Evolutionary conservation across 1,140 invertebrate genomes (phyloP).

Genomic region (Andricus grossulariae): DNA sequence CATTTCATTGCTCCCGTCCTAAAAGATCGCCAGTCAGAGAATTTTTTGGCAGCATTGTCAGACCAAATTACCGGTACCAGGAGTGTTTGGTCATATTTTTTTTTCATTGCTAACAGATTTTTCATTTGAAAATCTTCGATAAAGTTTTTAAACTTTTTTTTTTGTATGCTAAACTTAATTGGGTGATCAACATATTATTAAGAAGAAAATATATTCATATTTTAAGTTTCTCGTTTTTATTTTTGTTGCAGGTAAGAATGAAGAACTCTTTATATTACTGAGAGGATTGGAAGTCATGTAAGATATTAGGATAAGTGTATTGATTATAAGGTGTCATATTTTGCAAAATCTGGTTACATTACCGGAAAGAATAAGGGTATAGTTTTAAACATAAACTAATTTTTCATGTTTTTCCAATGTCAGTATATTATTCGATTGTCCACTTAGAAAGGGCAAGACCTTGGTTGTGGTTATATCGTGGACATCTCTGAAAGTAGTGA

Average conservation of each 20-base stretch:
- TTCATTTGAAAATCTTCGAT: too few species aligned
- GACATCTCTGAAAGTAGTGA: slow-evolving; percentile 35
- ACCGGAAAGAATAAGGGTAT: too few species aligned
- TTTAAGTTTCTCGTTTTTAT: slow-evolving; percentile 45
- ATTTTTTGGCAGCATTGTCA: not conserved
- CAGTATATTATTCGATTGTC: slow-evolving; percentile 43
- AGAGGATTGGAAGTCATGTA: slow-evolving; percentile 58
- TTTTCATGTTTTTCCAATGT: slow-evolving; percentile 46
- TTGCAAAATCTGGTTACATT: too few species aligned
- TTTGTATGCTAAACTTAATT: too few species aligned
- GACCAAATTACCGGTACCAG: too few species aligned
- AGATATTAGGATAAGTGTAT: slow-evolving; percentile 58
- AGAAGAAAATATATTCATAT: not conserved
- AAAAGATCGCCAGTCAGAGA: slow-evolving; percentile 35
- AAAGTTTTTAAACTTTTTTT: too few species aligned
- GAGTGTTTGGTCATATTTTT: too few species aligned
- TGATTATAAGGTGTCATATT: slow-evolving; percentile 61
- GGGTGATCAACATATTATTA: too few species aligned
- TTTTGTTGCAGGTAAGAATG: slow-evolving; percentile 66
- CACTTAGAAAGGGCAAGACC: slow-evolving; percentile 52
- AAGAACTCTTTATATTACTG: slow-evolving; percentile 53
- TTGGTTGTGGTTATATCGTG: slow-evolving; percentile 50
- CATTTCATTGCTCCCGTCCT: slow-evolving; percentile 54
- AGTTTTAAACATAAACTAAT: too few species aligned
- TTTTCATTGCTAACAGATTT: too few species aligned